Evolutionary conservation across 2,888 invertebrate genomes (phyloP), one percentile per base, ranked within the genome.

Genomic region (Myathropa florea): DNA sequence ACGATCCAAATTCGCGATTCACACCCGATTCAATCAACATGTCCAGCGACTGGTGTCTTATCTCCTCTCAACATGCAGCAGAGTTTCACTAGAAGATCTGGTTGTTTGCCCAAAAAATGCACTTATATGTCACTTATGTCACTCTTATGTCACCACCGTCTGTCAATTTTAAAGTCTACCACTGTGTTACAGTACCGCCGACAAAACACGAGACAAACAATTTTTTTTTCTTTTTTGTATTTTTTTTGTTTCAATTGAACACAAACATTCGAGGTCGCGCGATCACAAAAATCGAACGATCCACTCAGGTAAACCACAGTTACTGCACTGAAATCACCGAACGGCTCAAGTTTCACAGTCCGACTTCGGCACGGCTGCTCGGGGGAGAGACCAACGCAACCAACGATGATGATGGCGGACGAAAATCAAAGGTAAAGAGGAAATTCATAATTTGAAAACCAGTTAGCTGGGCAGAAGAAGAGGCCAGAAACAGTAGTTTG

Each of bases 1-100:
- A 91, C 91, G 91, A 90, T 90, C 92, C 92, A 91, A 92, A 92
- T 90, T 92, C 92, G 89, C 92, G 92, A 90, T 92, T 92, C 89
- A 92, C 91, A 89, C 92, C 91, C 91, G 92, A 90, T 92, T 92
- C 92, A 90, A 92, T 92, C 91, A 92, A 92, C 92, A 92, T 92
- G 93, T 91, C 90, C 96, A 96, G 96, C 95, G 78, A 71, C 82
- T 83, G 76, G 80, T 81, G 57, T 65, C 73, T 78, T 78, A 67
- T 64, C 76, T 71, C 53, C 61, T 88, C 55, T 83, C 77, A 88
- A 79, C 88, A 88, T 88, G 82, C 88, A 88, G 88, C 78, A 68
- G 61, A 67, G 33, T 84, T 83, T 23, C 77, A 75, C 64, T 57
- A 53, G 21, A 21, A 21, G 53, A 68, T 63, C 36, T 70, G 23